Evolutionary conservation across 2,888 invertebrate genomes (phyloP).

Genomic region (Philonicus albiceps): DNA sequence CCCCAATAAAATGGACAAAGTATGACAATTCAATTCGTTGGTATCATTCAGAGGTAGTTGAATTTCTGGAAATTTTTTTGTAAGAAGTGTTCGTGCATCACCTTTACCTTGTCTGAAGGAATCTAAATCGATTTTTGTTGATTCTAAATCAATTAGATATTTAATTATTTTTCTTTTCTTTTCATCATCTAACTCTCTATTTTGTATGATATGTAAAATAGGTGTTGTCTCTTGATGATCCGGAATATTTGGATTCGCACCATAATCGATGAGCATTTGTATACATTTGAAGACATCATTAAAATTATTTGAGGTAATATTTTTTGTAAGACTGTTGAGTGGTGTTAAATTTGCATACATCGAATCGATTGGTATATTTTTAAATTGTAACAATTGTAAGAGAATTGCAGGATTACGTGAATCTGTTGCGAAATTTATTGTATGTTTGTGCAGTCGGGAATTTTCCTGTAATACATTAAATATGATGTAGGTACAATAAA

Average conservation of each 20-base stretch:
- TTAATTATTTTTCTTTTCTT: constrained; percentile 54
- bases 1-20: neutral
- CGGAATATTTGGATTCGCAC: constrained; percentile 60
- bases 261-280: constrained; percentile 55
- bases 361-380: constrained; percentile 55
- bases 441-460: constrained; percentile 56
- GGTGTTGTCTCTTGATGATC: constrained; percentile 61
- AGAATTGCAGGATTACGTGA: constrained; percentile 58
- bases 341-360: constrained; percentile 58
- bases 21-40: neutral
- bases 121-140: constrained; percentile 55
- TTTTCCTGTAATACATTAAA: constrained; percentile 54
- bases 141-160: constrained; percentile 53
- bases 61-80: neutral
- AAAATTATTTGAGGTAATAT: constrained; percentile 55
- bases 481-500: neutral
- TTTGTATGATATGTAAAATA: constrained; percentile 57
- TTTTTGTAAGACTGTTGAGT: constrained; percentile 59
- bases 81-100: neutral
- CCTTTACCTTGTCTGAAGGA: constrained; percentile 55
- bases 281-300: constrained; percentile 56
- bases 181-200: constrained; percentile 53
- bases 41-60: neutral
- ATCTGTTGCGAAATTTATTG: constrained; percentile 60
- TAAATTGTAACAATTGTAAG: constrained; percentile 52